Percentiles rank a stretch among this genome's conserved stretches.
These are phyloP conservation scores for Stenchaetothrips biformis DNA, from an alignment of 2,888 invertebrate genomes.

Conservation along the genomic window DNA sequence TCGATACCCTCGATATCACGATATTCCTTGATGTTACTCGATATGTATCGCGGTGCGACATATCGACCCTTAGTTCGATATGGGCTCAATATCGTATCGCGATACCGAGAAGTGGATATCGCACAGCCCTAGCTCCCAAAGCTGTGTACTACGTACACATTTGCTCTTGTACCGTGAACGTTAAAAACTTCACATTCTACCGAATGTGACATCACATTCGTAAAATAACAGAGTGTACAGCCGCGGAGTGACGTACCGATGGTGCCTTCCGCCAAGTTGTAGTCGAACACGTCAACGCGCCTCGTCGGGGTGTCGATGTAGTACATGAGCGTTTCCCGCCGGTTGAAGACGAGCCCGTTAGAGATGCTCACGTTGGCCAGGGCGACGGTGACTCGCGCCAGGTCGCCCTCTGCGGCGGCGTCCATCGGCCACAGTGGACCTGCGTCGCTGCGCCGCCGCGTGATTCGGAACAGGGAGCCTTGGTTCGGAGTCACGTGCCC, in stretches of 20 bases:
- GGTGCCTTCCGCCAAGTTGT: conserved; percentile 51
- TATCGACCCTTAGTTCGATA: too few species aligned
- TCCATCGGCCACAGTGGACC: too few species aligned
- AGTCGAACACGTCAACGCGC: conserved; percentile 66
- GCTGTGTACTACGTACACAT: too few species aligned
- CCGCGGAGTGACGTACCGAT: conserved; percentile 39
- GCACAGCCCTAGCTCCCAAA: too few species aligned
- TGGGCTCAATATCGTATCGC: too few species aligned
- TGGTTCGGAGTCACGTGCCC: conserved; percentile 35
- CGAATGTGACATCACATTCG: neutral
- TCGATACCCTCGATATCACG: too few species aligned
- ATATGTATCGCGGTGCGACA: too few species aligned
- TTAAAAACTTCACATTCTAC: too few species aligned
- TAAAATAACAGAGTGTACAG: too few species aligned
- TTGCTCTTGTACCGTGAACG: too few species aligned
- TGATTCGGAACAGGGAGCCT: conserved; percentile 35
- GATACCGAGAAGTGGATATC: too few species aligned
- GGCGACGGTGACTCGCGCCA: conserved; percentile 43
- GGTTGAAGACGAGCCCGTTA: conserved; percentile 74
- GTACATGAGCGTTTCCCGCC: conserved; percentile 64
- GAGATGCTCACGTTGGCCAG: conserved; percentile 57
- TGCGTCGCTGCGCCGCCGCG: neutral
- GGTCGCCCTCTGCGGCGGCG: conserved; percentile 45
- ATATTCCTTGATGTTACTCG: too few species aligned
- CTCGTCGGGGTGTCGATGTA: conserved; percentile 69